Evolutionary conservation across 23 tunicate genomes (phyloP), one percentile per base, ranked within the genome.

Genomic region (Phallusia fumigata): DNA sequence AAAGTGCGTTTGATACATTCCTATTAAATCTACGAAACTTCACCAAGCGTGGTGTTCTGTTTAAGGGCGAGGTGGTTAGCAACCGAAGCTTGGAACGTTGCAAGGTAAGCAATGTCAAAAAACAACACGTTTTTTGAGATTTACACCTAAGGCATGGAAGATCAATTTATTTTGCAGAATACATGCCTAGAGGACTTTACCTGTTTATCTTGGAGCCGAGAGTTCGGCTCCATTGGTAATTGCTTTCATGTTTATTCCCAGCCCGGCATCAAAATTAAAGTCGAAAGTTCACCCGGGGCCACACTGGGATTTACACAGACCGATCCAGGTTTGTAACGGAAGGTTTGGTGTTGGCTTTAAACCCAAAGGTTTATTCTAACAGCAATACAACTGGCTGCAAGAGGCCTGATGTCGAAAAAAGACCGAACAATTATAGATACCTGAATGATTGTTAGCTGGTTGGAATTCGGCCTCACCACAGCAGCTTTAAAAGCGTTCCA

Each of bases 201-300:
- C 28, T 58, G 69, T 24, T 24, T 58, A 5, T 21, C 28, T 58
- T 58, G 69, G 69, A 58, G 69, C 13, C 69, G 28, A 6, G 28
- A 22, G 28, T 21, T 58, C 13, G 69, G 69, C 13, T 58, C 28
- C 28, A 24, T 2, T 5, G 69, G 69, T 13, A 22, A 24, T 5
- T 58, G 69, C 13, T 58, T 6, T 16, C 69, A 58, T 21, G 69
- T 58, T 58, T 58, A 21, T 24, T 22, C 69, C 69, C 26, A 21
- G 16, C 2, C 69, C 28, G 69, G 69, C 3, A 58, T 58, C 3
- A 58, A 58, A 16, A 16, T 58, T 8, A 58, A 58, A 58, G 69
- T 58, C 13, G 69, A 58, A 58, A 58, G 69, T 58, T 58, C 69
- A 58, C 69, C 69, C 28, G 69, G 69, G 1, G 69, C 69, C 3